phyloP scores from a whole-genome alignment of 2,888 invertebrate genomes.

The Heliconius hortense region DNA sequence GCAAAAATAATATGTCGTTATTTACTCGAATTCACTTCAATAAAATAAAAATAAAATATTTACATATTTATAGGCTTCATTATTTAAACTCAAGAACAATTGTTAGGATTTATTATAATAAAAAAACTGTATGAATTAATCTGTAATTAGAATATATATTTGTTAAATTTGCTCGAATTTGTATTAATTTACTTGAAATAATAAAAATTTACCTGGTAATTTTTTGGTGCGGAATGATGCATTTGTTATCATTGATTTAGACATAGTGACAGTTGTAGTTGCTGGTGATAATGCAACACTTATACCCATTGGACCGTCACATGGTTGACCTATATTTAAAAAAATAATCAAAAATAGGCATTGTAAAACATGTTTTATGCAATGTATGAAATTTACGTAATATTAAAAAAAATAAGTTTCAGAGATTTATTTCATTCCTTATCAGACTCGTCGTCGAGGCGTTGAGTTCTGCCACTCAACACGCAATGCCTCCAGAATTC shows the following conservation, averaged over 20 bases:
- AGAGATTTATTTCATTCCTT: no score
- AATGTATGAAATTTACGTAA: background rate
- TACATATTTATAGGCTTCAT: constrained; percentile 25
- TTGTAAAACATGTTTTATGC: background rate
- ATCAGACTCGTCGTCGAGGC: no score
- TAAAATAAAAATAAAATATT: constrained; percentile 17
- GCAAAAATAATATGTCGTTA: background rate
- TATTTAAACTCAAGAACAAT: constrained; percentile 26
- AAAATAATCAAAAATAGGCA: background rate
- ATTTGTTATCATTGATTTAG: constrained; percentile 98
- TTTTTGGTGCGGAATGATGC: constrained; percentile 98
- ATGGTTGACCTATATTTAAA: constrained; percentile 84
- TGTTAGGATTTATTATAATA: constrained; percentile 4
- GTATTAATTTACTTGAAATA: background rate
- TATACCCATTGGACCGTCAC: constrained; percentile 91
- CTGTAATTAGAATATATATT: constrained; percentile 20
- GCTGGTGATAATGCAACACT: constrained; percentile 89
- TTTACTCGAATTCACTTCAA: background rate
- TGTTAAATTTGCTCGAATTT: background rate
- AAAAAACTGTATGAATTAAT: constrained; percentile 20
- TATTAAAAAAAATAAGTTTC: background rate
- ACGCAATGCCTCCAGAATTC: no score
- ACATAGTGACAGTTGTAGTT: constrained; percentile 88
- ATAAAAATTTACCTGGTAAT: constrained; percentile 88
- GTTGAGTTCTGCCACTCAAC: no score